Evolutionary conservation across 2,888 invertebrate species (phyloP).

Genomic region (Lochmaea capreae): DNA sequence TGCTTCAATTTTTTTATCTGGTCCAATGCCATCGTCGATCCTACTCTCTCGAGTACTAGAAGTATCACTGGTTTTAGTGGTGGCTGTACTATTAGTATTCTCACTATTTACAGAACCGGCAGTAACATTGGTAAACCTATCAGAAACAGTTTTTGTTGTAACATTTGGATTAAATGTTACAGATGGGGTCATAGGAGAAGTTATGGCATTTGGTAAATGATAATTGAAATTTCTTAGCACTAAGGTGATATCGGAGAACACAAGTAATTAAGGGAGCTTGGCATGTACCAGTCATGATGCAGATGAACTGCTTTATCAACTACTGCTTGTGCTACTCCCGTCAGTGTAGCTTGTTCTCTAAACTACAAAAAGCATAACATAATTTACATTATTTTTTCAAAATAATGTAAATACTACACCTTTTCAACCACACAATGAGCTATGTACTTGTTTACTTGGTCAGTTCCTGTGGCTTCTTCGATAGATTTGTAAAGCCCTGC

Average conservation of each 20-base stretch:
- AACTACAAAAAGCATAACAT: too few relatives aligned
- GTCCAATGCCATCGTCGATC: slow-evolving; percentile 66
- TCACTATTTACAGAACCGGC: slow-evolving; percentile 45
- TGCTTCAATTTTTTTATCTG: slow-evolving; percentile 78
- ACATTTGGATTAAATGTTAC: slow-evolving; percentile 73
- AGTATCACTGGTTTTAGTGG: slow-evolving; percentile 60
- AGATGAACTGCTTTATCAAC: slow-evolving; percentile 86
- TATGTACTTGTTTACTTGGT: slow-evolving; percentile 85
- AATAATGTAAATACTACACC: too few relatives aligned
- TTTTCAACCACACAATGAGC: slow-evolving; percentile 84
- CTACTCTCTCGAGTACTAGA: slow-evolving; percentile 55
- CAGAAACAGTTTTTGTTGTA: slow-evolving; percentile 48
- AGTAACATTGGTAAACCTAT: slow-evolving; percentile 44
- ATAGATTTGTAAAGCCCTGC: slow-evolving; percentile 86
- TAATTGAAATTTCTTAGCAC: slow-evolving; percentile 89
- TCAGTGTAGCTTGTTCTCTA: slow-evolving; percentile 80
- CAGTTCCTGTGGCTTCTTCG: slow-evolving; percentile 81
- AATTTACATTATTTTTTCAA: too few relatives aligned
- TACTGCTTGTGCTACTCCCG: slow-evolving; percentile 86
- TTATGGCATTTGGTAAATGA: slow-evolving; percentile 74
- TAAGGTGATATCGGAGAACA: slow-evolving; percentile 80
- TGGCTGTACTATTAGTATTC: slow-evolving; percentile 58
- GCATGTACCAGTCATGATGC: slow-evolving; percentile 82
- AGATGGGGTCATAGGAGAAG: slow-evolving; percentile 67
- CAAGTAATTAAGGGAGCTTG: slow-evolving; percentile 66